Evolutionary conservation across 2,888 invertebrate genomes (phyloP), one percentile per base, ranked within the genome.

Genomic region (Eremobia ochroleuca): DNA sequence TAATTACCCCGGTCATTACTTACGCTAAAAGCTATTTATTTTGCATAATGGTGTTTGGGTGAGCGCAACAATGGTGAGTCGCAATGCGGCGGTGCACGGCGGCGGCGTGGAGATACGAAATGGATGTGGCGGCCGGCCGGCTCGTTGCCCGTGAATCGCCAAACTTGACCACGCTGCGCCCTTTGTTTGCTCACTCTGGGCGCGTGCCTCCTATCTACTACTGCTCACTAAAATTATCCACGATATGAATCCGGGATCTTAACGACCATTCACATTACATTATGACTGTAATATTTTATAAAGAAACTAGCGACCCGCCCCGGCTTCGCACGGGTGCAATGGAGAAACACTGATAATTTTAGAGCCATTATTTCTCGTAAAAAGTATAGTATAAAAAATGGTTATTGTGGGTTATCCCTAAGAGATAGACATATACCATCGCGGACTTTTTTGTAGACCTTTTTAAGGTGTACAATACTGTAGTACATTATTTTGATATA

Each of bases 11-110:
- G 88, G 90, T 91, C 92, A 91, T 94, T 93, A 94, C 91, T 93
- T 93, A 93, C 90, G 92, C 89, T 92, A 89, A 91, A 91, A 91
- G 93, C 93, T 91, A 94, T 94, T 94, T 94, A 92, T 94, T 95
- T 94, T 92, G 94, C 94, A 95, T 95, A 95, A 95, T 94, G 93
- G 92, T 93, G 92, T 93, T 93, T 92, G 91, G 92, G 92, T 88
- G 91, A 92, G 91, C 91, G 90, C 90, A 93, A 93, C 93, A 93
- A 93, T 93, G 90, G 93, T 90, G 90, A 92, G 92, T 89, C 91
- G 92, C 92, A 92, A 88, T 92, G 93, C 92, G 93, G 91, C 87
- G 81, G 81, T 79, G 83, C 84, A 83, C 72, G 76, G 73, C 58
- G 88, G 80, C 72, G 76, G 73, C 58, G 88, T 88, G 88, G 89